Base-by-base conservation (phyloP, 2,888 invertebrate genomes). In the Stegophylla sp. region DNA sequence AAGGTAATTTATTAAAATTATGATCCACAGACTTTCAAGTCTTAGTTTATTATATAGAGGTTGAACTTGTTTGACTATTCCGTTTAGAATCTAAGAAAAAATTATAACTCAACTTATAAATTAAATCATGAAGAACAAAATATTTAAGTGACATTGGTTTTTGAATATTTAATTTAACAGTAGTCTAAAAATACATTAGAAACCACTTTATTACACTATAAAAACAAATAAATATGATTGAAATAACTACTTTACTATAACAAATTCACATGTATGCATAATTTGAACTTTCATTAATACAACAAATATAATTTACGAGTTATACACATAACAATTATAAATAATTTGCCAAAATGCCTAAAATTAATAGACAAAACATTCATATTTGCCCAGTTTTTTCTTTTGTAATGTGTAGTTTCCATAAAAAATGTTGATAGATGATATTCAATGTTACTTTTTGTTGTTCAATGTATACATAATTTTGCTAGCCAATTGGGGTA, bases 401-500 rank as follows among this genome's bases (percentile, higher is more conserved):
- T 43, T 0, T 15, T 75, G 12, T 1, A 4, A 20, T 34, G 20
- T 48, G 17, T 34, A 63, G 17, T 63, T 20, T 63, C 61, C 10
- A 12, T 20, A 71, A 15, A 23, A 23, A 45, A 45, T 48, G 43
- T 48, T 59, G 17, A 23, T n/a, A 9, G 23, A 51, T 3, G 12
- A 10, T 1, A 10, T 23, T 56, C 23, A 72, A 20, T 66, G 0
- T 13, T n/a, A n/a, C 9, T 26, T 51, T 76, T 12, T 51, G 3
- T 26, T 66, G 3, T 41, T n/a, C 28, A 79, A 48, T 26, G n/a
- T 61, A 34, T 69, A n/a, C 4, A 79, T 17, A 63, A 79, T 63
- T 26, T 71, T 79, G 23, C 41, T 34, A 0, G 51, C 9, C 34
- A 79, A 71, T 10, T 61, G 45, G 13, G 79, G 79, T 51, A 79